Conservation (phyloP, 2,888 invertebrate genomes). For the Chirona hameri region DNA sequence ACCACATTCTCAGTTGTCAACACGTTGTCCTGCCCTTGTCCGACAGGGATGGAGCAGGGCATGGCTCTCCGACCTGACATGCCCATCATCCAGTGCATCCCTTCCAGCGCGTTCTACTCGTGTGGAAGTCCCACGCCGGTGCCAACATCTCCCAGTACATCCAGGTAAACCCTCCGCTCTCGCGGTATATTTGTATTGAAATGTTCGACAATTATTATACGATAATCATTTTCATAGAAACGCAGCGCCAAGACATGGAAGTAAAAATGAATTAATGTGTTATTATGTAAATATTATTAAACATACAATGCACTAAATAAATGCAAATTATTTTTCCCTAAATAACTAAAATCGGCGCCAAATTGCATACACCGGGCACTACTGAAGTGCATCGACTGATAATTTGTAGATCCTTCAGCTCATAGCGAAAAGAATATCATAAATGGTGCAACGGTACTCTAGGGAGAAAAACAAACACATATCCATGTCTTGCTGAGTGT, state of each 20-base stretch:
- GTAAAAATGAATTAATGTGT: neutral
- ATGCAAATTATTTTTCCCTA: neutral
- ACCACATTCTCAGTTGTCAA: too few species aligned
- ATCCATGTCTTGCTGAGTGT: too few species aligned
- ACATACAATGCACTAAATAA: neutral
- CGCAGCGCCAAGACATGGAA: neutral
- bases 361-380: too few species aligned
- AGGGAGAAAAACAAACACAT: too few species aligned
- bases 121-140: slow-evolving; percentile 38
- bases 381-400: neutral
- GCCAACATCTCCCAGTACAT: slow-evolving; percentile 40
- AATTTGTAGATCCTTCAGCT: too few species aligned
- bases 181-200: neutral
- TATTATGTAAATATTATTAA: neutral
- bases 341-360: too few species aligned
- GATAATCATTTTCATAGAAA: too few species aligned
- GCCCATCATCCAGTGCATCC: slow-evolving; percentile 35
- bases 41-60: neutral
- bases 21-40: neutral
- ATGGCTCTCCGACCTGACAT: neutral
- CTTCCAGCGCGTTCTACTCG: slow-evolving; percentile 36
- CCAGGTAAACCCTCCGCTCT: slow-evolving; percentile 36
- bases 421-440: too few species aligned
- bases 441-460: neutral
- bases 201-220: neutral